Base-by-base conservation (phyloP, 2,113 vertebrate genomes). In the Thalassoma bifasciatum region DNA sequence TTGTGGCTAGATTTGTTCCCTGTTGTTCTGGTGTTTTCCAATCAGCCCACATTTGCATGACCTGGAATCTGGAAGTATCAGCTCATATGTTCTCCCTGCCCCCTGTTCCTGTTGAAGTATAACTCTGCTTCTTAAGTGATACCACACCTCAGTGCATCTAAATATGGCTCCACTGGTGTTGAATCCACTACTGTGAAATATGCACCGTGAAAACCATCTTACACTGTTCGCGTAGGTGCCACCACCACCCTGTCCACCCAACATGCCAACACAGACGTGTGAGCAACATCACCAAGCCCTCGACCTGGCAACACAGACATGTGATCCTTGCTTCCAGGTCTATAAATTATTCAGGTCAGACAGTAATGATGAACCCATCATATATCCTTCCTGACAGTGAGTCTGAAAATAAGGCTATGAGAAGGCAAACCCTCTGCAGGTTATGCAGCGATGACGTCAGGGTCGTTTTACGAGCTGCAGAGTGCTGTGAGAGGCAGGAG, bases 121-220 rank as follows among this genome's bases (percentile, higher is more conserved):
- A 23, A 62, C 53, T 11, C 58, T 16, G 19, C 36, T 34, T 46
- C 24, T 44, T 2, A 12, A 67, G 71, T 59, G 63, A 77, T 53
- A 66, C 70, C 66, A 67, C 79, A 67, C 79, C 73, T 78, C 21
- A 34, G 38, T 26, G 70, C 60, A 70, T 89, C 81, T 86, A 86
- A 88, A 86, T 84, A 73, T 65, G 81, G 73, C 85, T 66, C 36
- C 66, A 72, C 73, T 50, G 44, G 82, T 76, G 89, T 84, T 78
- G 72, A 76, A 76, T 84, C 75, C 79, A 82, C 84, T 51, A 74
- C 89, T 86, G 91, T 87, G 92, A 92, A 94, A 92, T 92, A 93
- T 94, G 88, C 91, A 89, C 84, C 73, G 93, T 52, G 85, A 93
- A 91, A 86, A 84, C 68, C 79, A 82, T 88, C 83, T 88, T 83